Conservation (phyloP, 2,113 vertebrate genomes). For the Barnardius zonarius region DNA sequence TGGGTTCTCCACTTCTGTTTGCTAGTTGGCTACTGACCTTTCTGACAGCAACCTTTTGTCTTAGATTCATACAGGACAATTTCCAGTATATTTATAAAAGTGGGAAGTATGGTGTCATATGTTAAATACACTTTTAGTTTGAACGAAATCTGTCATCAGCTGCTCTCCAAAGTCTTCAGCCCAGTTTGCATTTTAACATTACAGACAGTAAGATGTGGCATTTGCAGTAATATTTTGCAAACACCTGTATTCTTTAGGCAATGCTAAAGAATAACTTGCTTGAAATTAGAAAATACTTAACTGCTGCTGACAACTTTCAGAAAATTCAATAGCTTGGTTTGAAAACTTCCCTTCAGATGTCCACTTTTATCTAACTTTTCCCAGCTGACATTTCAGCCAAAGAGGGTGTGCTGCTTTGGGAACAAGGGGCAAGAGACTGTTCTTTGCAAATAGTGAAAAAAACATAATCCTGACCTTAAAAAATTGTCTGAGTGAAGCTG, state of each 20-base stretch:
- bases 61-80: not conserved
- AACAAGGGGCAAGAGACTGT: not conserved
- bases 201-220: not conserved
- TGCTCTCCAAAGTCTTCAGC: not conserved
- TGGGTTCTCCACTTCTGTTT: not conserved
- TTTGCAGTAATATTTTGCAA: not conserved
- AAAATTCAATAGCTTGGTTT: not conserved
- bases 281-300: not conserved
- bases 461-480: not conserved
- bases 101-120: not conserved
- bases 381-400: not conserved
- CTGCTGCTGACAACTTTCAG: not conserved
- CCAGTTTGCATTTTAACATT: not conserved
- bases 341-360: not conserved
- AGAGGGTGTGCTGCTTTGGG: not conserved
- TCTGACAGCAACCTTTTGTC: rapidly evolving
- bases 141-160: not conserved
- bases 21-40: not conserved
- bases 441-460: not conserved
- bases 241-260: rapidly evolving
- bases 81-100: not conserved
- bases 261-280: not conserved
- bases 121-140: not conserved
- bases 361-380: not conserved
- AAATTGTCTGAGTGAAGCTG: not conserved